Evolutionary conservation across 2,113 vertebrate species (phyloP), one percentile per base, ranked within the genome.

Genomic region (Colistium nudipinnis): DNA sequence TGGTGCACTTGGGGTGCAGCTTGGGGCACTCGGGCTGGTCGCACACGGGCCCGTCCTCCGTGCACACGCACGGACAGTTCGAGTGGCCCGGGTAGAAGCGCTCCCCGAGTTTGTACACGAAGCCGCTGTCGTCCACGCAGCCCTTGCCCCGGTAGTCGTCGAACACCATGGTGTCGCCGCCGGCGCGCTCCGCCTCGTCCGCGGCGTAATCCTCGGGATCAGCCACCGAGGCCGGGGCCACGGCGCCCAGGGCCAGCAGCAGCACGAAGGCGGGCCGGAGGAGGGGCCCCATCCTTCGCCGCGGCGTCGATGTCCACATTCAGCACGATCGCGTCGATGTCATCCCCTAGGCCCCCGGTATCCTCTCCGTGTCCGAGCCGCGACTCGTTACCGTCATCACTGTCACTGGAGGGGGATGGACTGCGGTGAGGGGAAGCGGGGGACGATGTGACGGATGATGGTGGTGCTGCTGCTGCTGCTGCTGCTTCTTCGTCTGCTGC

Each of bases 71-170:
- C 31, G 98, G 98, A 89, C 98, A 99, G 94, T 97, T 98, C 85
- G 97, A 99, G 91, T 99, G 97, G 63, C 98, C 98, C 5, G 98
- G 98, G 82, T 98, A 99, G 93, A 99, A 99, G 17, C 96, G 96
- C 87, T 98, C 97, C 78, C 95, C 97, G 79, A 99, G 93, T 88
- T 97, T 97, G 94, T 99, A 99, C 57, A 99, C 98, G 87, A 98
- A 99, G 69, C 98, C 98, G 70, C 97, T 99, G 94, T 99, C 97
- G 70, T 99, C 98, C 92, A 99, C 97, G 86, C 98, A 99, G 51
- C 96, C 98, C 89, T 99, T 99, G 49, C 98, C 98, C 78, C 98
- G 93, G 90, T 99, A 99, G 91, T 99, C 98, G 83, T 99, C 98
- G 83, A 99, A 99, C 71, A 98, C 94, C 82, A 98, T 91, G 93